Evolutionary conservation across 2,797 vertebrate species (phyloP), one percentile per base, ranked within the genome.

Genomic region (Poeciliopsis paucimaculata): DNA sequence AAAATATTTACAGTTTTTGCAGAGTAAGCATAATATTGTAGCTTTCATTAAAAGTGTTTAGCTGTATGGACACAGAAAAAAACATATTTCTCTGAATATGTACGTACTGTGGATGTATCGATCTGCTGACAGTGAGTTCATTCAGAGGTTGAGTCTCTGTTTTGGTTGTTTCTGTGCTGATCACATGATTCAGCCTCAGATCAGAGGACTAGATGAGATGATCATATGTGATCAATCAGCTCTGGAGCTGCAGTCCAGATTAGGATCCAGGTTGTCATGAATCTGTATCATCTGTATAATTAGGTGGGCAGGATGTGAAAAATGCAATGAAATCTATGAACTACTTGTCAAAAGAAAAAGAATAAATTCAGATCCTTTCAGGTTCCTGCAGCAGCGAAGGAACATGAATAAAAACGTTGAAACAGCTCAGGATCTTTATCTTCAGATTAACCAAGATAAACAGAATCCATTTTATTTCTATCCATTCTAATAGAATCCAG

Each of bases 141-240:
- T 71, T 46, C 80, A 74, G 51, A 46, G 72, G 77, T 49, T 68
- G 70, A 28, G 31, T 0, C 1, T 13, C 66, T 80, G 79, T 72
- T 80, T 0, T 66, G 72, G 46, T 68, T 43, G 47, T 75, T 76
- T 78, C 10, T 26, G 72, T 73, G 47, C 16, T 2, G 31, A 28
- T 83, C 82, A 10, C 70, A 57, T 71, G 77, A 47, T 66, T 76
- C 26, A 6, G 72, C 12, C 60, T 78, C 43, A 74, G 36, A 39
- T 39, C 45, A 55, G 13, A 70, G 47, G 78, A 88, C 82, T 84
- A 55, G 73, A 91, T 90, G 77, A 87, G 39, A 77, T 13, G 1
- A 75, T 80, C 85, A 87, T 79, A 77, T 78, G 89, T 57, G 79
- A 81, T 62, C 86, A 77, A 82, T 90, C 75, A 77, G 79, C 74